Evolutionary conservation across 2,888 invertebrate species (phyloP).

Genomic region (Ceraclea dissimilis): DNA sequence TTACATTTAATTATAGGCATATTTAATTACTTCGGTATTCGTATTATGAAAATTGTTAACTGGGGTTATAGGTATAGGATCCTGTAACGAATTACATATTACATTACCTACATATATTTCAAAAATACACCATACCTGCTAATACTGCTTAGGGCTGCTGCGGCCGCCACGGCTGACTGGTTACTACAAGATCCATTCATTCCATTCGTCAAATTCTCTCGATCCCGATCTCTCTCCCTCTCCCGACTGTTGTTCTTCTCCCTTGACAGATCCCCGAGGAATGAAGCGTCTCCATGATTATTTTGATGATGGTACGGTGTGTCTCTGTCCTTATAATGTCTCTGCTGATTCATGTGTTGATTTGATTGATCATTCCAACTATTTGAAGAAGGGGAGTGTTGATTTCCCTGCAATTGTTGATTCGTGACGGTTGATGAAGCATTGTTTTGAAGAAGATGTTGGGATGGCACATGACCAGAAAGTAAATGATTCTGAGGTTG

Average conservation of each 20-base stretch:
- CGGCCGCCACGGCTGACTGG: constrained; percentile 45
- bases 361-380: constrained; percentile 44
- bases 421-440: constrained; percentile 29
- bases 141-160: constrained; percentile 57
- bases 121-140: too few relatives aligned
- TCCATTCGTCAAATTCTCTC: constrained; percentile 33
- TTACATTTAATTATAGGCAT: constrained; percentile 20
- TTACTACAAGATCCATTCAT: constrained; percentile 28
- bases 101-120: too few relatives aligned
- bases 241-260: constrained; percentile 37
- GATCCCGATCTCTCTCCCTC: constrained; percentile 45
- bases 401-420: constrained; percentile 29
- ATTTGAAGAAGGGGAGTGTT: constrained; percentile 40
- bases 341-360: constrained; percentile 31
- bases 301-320: constrained; percentile 32
- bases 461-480: constrained; percentile 31
- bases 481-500: constrained; percentile 34
- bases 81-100: too few relatives aligned
- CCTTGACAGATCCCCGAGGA: constrained; percentile 20
- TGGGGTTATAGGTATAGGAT: too few relatives aligned
- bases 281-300: constrained; percentile 33
- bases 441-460: constrained; percentile 45
- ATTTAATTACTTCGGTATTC: constrained; percentile 10
- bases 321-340: constrained; percentile 47
- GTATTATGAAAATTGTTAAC: too few relatives aligned